Percentiles rank a stretch among this genome's conserved stretches.
Conservation (phyloP, 2,888 invertebrate species). For the Ellobium chinense region DNA sequence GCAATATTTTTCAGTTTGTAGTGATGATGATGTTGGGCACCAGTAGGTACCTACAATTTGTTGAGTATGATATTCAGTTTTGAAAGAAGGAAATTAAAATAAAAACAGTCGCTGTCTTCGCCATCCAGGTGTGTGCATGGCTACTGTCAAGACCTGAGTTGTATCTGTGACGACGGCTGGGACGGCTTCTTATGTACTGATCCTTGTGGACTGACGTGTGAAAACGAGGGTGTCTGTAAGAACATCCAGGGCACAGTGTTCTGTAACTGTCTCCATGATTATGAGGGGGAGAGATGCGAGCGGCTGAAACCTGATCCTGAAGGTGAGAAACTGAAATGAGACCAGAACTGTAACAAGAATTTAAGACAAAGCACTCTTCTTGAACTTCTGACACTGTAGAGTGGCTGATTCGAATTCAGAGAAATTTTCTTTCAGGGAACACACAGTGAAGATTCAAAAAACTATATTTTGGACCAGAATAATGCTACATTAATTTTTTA, state of each 20-base stretch:
- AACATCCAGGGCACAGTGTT: not conserved
- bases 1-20: too few relatives aligned
- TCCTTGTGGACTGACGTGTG: slow-evolving; percentile 2
- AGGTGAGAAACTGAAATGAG: too few relatives aligned
- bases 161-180: slow-evolving; percentile 17
- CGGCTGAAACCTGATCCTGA: not conserved
- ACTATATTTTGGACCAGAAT: too few relatives aligned
- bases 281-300: not conserved
- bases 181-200: not conserved
- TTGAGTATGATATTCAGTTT: too few relatives aligned
- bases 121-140: not conserved
- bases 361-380: not conserved
- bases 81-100: too few relatives aligned
- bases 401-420: not conserved
- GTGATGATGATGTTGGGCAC: too few relatives aligned
- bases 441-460: too few relatives aligned
- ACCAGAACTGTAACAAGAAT: not conserved
- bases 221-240: not conserved
- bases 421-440: too few relatives aligned
- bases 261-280: slow-evolving; percentile 14
- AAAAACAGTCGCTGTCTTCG: not conserved
- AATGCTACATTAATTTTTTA: too few relatives aligned
- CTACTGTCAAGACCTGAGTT: not conserved
- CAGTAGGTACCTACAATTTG: too few relatives aligned
- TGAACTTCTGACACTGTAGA: not conserved